A percentile compares a stretch with the other conserved stretches of the same genome.
Conservation (phyloP, 37 sponge, comb jelly and placozoan species). For the Ianthella basta region DNA sequence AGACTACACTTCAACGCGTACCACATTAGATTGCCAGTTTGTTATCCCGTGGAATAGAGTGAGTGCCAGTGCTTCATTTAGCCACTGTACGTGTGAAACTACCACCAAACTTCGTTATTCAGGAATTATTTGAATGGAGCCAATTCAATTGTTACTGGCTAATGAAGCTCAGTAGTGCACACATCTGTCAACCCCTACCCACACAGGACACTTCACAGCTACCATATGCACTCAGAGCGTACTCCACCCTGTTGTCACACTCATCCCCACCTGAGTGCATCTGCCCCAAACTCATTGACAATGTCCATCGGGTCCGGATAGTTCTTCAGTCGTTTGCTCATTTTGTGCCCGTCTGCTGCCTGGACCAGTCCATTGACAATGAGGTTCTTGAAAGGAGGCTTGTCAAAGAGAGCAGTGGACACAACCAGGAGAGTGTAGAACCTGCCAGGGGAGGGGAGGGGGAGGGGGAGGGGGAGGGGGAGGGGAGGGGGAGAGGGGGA, state of each 20-base stretch:
- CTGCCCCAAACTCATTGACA: conserved; percentile 90
- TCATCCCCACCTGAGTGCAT: conserved; percentile 72
- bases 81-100: too few relatives aligned
- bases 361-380: conserved; percentile 96
- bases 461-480: not conserved
- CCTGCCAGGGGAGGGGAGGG: conserved; percentile 29
- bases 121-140: too few relatives aligned
- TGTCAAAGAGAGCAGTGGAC: conserved; percentile 90
- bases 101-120: too few relatives aligned
- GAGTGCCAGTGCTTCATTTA: too few relatives aligned
- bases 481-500: too few relatives aligned
- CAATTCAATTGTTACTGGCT: too few relatives aligned
- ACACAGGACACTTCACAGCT: too few relatives aligned
- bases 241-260: not conserved
- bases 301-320: conserved; percentile 93
- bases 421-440: conserved; percentile 99
- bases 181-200: too few relatives aligned
- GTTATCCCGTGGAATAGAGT: too few relatives aligned
- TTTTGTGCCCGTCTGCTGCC: conserved; percentile 95
- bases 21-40: too few relatives aligned
- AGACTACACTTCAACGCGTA: too few relatives aligned
- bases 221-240: not conserved
- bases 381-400: conserved; percentile 98
- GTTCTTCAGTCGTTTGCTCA: conserved; percentile 99
- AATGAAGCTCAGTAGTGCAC: too few relatives aligned